Evolutionary conservation across 2,797 vertebrate genomes (phyloP).

Genomic region (Sciurus carolinensis): DNA sequence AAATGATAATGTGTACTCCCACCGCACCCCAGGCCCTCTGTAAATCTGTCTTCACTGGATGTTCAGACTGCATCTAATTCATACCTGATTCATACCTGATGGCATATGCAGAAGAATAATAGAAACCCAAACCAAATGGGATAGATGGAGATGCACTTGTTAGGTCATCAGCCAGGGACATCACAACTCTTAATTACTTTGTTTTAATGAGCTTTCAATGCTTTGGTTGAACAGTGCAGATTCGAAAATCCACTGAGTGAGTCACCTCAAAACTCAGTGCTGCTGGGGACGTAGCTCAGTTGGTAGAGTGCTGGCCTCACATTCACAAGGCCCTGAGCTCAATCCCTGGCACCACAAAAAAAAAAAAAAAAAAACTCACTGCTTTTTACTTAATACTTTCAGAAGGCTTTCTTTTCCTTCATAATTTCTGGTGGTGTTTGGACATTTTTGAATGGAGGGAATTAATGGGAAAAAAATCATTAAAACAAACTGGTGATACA

Average conservation of each 20-base stretch:
- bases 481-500: background rate
- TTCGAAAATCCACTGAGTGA: background rate
- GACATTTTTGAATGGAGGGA: background rate
- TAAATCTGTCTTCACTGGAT: slow-evolving; percentile 74
- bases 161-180: background rate
- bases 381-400: background rate
- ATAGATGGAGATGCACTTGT: slow-evolving; percentile 62
- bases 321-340: too few species aligned
- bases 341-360: too few species aligned
- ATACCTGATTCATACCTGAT: slow-evolving; percentile 49
- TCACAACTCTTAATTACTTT: background rate
- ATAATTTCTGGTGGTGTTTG: background rate
- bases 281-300: too few species aligned
- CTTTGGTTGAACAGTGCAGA: background rate
- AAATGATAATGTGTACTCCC: slow-evolving; percentile 85
- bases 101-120: slow-evolving; percentile 72
- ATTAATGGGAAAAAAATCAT: slow-evolving; percentile 5
- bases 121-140: slow-evolving; percentile 64
- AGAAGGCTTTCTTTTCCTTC: background rate
- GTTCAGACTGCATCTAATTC: slow-evolving; percentile 81
- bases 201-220: slow-evolving; percentile 4
- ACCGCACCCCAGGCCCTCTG: slow-evolving; percentile 78
- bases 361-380: too few species aligned
- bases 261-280: background rate
- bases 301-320: too few species aligned